Evolutionary conservation across 2,113 vertebrate species (phyloP), one percentile per base, ranked within the genome.

Genomic region (Channa argus): DNA sequence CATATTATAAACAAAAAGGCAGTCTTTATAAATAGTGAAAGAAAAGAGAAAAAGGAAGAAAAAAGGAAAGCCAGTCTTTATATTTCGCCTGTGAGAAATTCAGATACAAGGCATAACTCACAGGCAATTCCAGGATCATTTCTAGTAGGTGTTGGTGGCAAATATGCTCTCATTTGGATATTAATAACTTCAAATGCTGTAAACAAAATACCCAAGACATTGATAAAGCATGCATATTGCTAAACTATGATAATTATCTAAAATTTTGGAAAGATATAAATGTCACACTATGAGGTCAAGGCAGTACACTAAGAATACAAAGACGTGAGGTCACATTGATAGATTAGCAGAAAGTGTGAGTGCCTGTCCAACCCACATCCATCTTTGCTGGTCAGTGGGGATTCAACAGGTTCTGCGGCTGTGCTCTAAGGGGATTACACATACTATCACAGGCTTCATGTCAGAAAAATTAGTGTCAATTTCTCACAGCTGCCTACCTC

Each of bases 371-470:
- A 33, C 52, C 56, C 53, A 44, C 38, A 41, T 1, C 45, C 78
- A 59, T 52, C 24, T 24, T 24, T 34, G n/a, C 53, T 41, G 74
- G 79, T 79, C 84, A 84, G 78, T 9, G 43, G 34, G 58, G 71
- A 72, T 74, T 75, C 81, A 90, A 77, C 67, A 84, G 78, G 80
- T 80, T 84, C 49, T 71, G 67, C 8, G 8, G 82, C 71, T 75
- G 60, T 55, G 77, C 80, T 89, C 64, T 85, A 83, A 90, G 65
- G 74, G 83, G 86, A 90, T 90, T 88, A 90, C 84, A 86, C 74
- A 84, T 86, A 24, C 24, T 24, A 82, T 87, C 82, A 54, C 86
- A 78, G 76, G 73, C 83, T 86, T 85, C 82, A 62, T 82, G 88
- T 90, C 88, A 86, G 77, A 65, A 69, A 74, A 79, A 88, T 89